Base-by-base conservation (phyloP, 2,797 vertebrate genomes). In the Melanotaenia parkinsoni region DNA sequence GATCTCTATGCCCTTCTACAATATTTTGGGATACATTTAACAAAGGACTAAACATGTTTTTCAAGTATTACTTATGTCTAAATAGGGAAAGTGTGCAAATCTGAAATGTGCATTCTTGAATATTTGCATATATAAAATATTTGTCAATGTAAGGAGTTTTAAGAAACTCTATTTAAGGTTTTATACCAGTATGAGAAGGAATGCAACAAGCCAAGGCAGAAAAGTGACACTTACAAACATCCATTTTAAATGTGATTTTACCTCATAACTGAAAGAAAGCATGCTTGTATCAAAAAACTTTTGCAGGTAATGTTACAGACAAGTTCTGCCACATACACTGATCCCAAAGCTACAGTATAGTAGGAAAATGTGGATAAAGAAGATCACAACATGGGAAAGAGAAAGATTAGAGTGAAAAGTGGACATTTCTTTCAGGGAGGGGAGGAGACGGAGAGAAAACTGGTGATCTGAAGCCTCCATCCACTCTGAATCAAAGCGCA, bases 401-500 rank as follows among this genome's bases (percentile, higher is more conserved):
- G 14, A 51, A 35, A 45, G 43, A 50, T 6, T 0, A 18, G n/a
- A 65, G 10, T 13, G n/a, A 32, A 20, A 47, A 18, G 47, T 53
- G 47, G 10, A 28, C 5, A 43, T 11, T 63, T 22, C 11, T 35
- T 50, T 33, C 3, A 38, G 35, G 14, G 4, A 45, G 26, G n/a
- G 37, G 59, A 59, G 24, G 47, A 30, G 24, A 68, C 4, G 8
- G 35, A 74, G 63, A 76, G 56, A 61, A 72, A 64, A 40, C 30
- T 18, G 35, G 32, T 24, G 35, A 64, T 72, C 47, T 74, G 35
- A 77, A 57, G 37, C 74, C 64, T 71, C 33, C 40, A 28, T 74
- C 60, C 54, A 22, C 56, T 5, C 50, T 30, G 5, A 35, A 18
- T 51, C 59, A 33, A 54, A 67, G 57, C 38, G 35, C 61, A 22